Evolutionary conservation across 2,113 vertebrate genomes (phyloP), one percentile per base, ranked within the genome.

Genomic region (Neomonachus schauinslandi): DNA sequence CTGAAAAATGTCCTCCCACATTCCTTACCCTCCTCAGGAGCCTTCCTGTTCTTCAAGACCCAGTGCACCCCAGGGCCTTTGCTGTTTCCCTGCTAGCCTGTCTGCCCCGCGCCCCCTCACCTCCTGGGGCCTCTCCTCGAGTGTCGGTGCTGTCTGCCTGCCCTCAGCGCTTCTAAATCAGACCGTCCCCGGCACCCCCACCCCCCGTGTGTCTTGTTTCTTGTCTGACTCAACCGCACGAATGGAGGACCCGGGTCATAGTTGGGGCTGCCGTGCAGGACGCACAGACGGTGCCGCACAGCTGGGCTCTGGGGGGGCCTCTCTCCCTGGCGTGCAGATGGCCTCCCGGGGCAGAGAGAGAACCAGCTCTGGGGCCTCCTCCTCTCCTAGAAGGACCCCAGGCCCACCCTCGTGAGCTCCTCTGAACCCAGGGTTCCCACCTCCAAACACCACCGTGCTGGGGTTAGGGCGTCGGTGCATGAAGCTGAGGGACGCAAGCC

Each of bases 201-300:
- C 7, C 19, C 39, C 51, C 51, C 18, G 0, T 11, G 13, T 2
- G 28, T 11, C 59, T 42, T 19, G 59, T 61, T 28, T 36, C 59
- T 31, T 26, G 18, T 84, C 31, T n/a, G 59, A 83, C 36, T 65
- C 42, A 4, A 2, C 15, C 21, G 1, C 53, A 10, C 2, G 12
- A n/a, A 13, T 26, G 28, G 16, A n/a, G 24, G 72, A 5, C 59
- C 3, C 4, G 1, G 1, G 39, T 15, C 22, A 26, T 46, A 7
- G 7, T 42, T 74, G 42, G 3, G 24, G 24, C 72, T 46, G 19
- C 63, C 0, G 18, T 11, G 11, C 9, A 31, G n/a, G 7, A 19
- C 19, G 8, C 67, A 36, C n/a, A 4, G n/a, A 61, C 6, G 4
- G 36, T 4, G 69, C 10, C 1, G 4, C 69, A 1, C 2, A 5